Conservation (phyloP, 2,888 invertebrate genomes). For the Calephelis perditalis region DNA sequence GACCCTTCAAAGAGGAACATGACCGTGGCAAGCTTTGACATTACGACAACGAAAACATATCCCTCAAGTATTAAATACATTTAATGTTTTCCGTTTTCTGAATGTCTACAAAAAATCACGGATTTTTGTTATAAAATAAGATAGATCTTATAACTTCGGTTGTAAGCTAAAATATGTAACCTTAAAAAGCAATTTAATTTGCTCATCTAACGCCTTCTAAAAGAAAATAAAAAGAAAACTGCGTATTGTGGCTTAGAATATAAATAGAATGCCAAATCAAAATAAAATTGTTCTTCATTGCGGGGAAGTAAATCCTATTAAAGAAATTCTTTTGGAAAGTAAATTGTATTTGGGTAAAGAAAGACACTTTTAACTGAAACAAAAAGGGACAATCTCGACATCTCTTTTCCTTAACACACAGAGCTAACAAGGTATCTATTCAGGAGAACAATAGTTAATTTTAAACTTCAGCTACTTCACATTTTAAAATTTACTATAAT, state of each 20-base stretch:
- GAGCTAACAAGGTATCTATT: too few relatives aligned
- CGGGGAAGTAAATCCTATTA: conserved; percentile 36
- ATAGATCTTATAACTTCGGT: too few relatives aligned
- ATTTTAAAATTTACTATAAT: too few relatives aligned
- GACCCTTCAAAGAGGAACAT: too few relatives aligned
- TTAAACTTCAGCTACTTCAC: too few relatives aligned
- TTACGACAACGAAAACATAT: too few relatives aligned
- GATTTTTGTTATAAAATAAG: too few relatives aligned
- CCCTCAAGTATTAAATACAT: too few relatives aligned
- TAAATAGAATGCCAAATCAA: conserved; percentile 17
- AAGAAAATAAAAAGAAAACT: conserved; percentile 3
- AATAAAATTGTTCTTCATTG: conserved; percentile 15
- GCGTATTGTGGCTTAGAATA: conserved; percentile 1
- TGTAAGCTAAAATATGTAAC: not conserved
- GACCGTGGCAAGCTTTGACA: too few relatives aligned
- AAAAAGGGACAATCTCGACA: conserved; percentile 8
- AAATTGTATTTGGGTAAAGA: conserved; percentile 21
- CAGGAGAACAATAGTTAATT: too few relatives aligned
- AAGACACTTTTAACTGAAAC: conserved; percentile 10
- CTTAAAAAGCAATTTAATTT: not conserved
- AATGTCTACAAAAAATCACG: too few relatives aligned
- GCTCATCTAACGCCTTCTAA: not conserved
- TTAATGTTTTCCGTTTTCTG: too few relatives aligned
- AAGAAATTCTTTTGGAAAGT: conserved; percentile 37
- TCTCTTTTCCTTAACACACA: not conserved